Evolutionary conservation across 2,797 vertebrate genomes (phyloP), one percentile per base, ranked within the genome.

Genomic region (Strix occidentalis): DNA sequence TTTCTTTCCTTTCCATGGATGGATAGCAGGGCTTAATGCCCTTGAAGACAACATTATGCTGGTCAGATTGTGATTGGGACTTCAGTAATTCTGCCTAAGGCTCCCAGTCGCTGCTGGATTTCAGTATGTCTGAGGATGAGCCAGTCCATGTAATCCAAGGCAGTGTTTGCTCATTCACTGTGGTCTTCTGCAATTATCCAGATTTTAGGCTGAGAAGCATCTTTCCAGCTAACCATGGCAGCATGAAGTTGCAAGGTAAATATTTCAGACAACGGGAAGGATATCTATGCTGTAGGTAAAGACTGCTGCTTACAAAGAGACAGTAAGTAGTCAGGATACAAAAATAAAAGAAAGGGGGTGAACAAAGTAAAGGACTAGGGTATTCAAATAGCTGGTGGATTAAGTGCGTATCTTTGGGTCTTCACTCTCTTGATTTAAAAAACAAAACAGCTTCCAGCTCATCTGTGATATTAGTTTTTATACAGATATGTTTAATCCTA

Each of bases 401-500:
- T 84, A 83, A n/a, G 16, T 48, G n/a, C 61, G 16, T 87, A 57
- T 29, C 64, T 87, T 60, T 84, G 83, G 48, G 60, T 82, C 80
- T 78, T 90, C 10, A 8, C 17, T 72, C 51, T 45, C 74, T 91
- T 72, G 60, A 87, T 92, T 90, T 79, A 28, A 77, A 94, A 93
- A 88, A 7, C 43, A 78, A 84, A 91, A 2, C 60, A 71, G 31
- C 61, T 96, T 80, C 53, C 50, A 84, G 57, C 57, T 89, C 71
- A 77, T 82, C 71, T 91, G 64, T 71, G 68, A 68, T 83, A 85
- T 6, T 95, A 89, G 33, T 84, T 96, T 87, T 74, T 64, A 45
- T 53, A 43, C 71, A 39, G 80, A 79, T 89, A 68, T 41, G 48
- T 87, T 87, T 95, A 96, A 95, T 95, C 81, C 90, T 69, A 13